phyloP scores from a whole-genome alignment of 2,113 vertebrate genomes.

The Tiliqua scincoides region DNA sequence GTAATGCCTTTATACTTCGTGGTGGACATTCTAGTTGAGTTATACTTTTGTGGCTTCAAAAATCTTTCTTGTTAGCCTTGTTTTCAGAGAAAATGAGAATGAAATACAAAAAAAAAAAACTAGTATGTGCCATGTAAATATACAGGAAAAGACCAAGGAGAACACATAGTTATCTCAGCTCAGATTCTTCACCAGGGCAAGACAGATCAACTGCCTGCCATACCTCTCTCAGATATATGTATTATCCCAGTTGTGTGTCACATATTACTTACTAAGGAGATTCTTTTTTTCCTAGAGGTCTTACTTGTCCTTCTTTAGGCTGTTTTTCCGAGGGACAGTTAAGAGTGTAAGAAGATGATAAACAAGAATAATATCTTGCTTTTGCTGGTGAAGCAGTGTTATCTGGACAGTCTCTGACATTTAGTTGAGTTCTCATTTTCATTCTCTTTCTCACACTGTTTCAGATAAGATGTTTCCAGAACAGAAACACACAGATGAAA shows the following conservation, averaged over 20 bases:
- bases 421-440: slow-evolving; percentile 39
- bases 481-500: slow-evolving; percentile 39
- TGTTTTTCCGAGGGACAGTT: slow-evolving; percentile 26
- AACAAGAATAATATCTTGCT: slow-evolving; percentile 53
- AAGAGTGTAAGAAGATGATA: slow-evolving; percentile 27
- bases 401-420: slow-evolving; percentile 61
- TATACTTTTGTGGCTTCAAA: too few species aligned
- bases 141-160: too few species aligned
- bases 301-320: not conserved
- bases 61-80: too few species aligned
- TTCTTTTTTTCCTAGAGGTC: accelerated
- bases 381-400: slow-evolving; percentile 45
- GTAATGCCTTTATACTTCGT: too few species aligned
- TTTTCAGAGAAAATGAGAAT: too few species aligned
- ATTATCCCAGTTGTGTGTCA: not conserved
- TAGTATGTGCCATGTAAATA: too few species aligned
- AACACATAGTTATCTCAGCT: too few species aligned
- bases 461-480: slow-evolving; percentile 66
- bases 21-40: too few species aligned
- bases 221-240: not conserved
- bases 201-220: not conserved
- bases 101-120: too few species aligned
- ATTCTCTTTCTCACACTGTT: slow-evolving; percentile 36
- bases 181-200: too few species aligned
- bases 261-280: not conserved